Evolutionary conservation across 2,113 vertebrate species (phyloP).

Genomic region (Limnothrissa miodon): DNA sequence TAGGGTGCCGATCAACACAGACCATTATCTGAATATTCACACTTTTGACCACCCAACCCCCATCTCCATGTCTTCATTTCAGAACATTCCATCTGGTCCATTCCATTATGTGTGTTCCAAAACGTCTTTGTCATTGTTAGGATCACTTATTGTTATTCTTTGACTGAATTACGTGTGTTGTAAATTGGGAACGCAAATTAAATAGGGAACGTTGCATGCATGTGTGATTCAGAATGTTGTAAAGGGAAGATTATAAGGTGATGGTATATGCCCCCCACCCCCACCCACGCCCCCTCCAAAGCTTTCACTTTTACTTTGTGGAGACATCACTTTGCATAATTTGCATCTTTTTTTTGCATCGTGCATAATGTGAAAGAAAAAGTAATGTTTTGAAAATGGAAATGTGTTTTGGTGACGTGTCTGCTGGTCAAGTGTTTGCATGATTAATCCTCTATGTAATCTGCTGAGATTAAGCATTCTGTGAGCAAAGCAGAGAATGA

Average conservation of each 20-base stretch:
- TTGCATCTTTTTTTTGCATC: background rate
- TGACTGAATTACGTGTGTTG: background rate
- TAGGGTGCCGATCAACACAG: background rate
- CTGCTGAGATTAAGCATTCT: background rate
- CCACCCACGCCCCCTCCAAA: background rate
- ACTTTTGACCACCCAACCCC: background rate
- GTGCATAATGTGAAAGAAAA: background rate
- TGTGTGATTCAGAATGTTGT: slow-evolving; percentile 14
- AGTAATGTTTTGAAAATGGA: background rate
- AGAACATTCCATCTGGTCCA: background rate
- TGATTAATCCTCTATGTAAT: background rate
- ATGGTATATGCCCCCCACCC: background rate
- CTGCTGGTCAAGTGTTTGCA: background rate
- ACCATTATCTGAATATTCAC: background rate
- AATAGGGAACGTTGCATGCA: slow-evolving; percentile 18
- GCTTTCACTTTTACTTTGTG: background rate
- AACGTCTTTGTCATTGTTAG: background rate
- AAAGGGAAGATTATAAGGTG: slow-evolving; percentile 13
- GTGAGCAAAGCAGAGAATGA: background rate
- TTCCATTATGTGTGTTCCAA: background rate
- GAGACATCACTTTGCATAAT: background rate
- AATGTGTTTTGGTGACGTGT: background rate
- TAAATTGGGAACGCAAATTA: background rate
- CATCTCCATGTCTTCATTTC: slow-evolving; percentile 8
- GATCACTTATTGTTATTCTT: background rate